A percentile compares a stretch with the other conserved stretches of the same genome.
These are phyloP conservation scores for Eupelmus urozonus DNA, from an alignment of 2,888 invertebrate species.

Conservation along the genomic window DNA sequence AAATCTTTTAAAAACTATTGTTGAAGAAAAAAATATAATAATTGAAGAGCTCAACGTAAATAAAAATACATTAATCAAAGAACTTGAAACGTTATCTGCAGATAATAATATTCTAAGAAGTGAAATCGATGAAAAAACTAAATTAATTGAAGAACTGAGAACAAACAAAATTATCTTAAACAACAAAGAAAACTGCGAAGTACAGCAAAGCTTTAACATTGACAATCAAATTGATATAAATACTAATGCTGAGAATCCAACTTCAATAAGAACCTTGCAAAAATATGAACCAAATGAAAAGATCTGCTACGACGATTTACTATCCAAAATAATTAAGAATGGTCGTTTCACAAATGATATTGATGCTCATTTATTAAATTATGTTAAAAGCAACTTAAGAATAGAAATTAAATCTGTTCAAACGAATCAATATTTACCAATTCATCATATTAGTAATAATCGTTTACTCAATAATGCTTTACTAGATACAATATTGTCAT, in stretches of 20 bases:
- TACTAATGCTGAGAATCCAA: too few relatives aligned
- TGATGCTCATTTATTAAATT: background rate
- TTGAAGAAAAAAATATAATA: background rate
- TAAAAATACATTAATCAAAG: background rate
- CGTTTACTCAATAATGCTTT: background rate
- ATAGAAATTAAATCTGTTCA: slow-evolving; percentile 12
- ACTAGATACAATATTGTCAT: background rate
- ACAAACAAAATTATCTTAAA: too few relatives aligned
- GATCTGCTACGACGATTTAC: background rate
- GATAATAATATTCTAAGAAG: too few relatives aligned
- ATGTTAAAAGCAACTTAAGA: slow-evolving; percentile 7
- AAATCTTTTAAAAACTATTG: too few relatives aligned
- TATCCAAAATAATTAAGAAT: background rate
- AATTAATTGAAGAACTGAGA: too few relatives aligned
- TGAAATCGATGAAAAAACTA: too few relatives aligned
- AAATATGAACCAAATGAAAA: background rate
- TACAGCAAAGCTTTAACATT: too few relatives aligned
- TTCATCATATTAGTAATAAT: background rate
- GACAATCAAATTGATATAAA: too few relatives aligned
- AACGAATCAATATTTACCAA: too few relatives aligned
- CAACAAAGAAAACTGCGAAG: too few relatives aligned
- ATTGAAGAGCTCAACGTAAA: background rate
- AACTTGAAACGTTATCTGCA: too few relatives aligned
- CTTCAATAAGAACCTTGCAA: too few relatives aligned
- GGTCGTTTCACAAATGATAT: background rate